These are phyloP conservation scores for Hirtodrosophila trivittata DNA, from an alignment of 2,888 invertebrate genomes.

Conservation along the genomic window DNA sequence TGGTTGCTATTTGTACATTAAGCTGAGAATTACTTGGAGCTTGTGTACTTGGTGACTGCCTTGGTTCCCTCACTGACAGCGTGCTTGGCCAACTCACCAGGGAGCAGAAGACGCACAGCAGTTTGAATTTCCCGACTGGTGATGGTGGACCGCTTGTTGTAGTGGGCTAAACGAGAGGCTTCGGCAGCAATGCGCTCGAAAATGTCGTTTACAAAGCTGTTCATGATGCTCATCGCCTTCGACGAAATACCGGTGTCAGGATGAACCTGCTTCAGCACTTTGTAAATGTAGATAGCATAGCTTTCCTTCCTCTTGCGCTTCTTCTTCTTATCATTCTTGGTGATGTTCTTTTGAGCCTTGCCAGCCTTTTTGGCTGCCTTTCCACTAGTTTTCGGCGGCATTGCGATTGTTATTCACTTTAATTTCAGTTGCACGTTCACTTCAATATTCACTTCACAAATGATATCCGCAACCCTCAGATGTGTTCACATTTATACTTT, in stretches of 20 bases:
- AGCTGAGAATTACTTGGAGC: conserved; percentile 45
- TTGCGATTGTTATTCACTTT: too few species aligned
- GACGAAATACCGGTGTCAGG: conserved; percentile 86
- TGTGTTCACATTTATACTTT: conserved; percentile 27
- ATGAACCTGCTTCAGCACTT: conserved; percentile 85
- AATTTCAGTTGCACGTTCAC: conserved; percentile 10
- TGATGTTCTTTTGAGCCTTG: conserved; percentile 86
- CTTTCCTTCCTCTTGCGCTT: conserved; percentile 65
- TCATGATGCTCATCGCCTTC: not conserved
- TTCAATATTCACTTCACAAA: conserved; percentile 26
- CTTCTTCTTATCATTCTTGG: conserved; percentile 86
- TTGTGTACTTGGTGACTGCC: conserved; percentile 58
- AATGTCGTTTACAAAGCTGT: not conserved
- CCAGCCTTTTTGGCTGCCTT: conserved; percentile 85
- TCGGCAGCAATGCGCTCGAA: conserved; percentile 88
- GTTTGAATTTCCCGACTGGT: conserved; percentile 60
- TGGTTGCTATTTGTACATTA: not conserved
- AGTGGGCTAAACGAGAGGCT: conserved; percentile 86
- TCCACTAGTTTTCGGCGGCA: conserved; percentile 82
- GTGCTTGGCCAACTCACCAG: conserved; percentile 58
- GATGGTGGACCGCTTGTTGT: conserved; percentile 56
- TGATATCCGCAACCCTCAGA: conserved; percentile 1
- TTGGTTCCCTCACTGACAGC: conserved; percentile 56
- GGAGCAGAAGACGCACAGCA: conserved; percentile 53
- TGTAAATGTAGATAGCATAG: conserved; percentile 85